phyloP scores from a whole-genome alignment of 2,888 invertebrate genomes.

The Idaea dimidiata region DNA sequence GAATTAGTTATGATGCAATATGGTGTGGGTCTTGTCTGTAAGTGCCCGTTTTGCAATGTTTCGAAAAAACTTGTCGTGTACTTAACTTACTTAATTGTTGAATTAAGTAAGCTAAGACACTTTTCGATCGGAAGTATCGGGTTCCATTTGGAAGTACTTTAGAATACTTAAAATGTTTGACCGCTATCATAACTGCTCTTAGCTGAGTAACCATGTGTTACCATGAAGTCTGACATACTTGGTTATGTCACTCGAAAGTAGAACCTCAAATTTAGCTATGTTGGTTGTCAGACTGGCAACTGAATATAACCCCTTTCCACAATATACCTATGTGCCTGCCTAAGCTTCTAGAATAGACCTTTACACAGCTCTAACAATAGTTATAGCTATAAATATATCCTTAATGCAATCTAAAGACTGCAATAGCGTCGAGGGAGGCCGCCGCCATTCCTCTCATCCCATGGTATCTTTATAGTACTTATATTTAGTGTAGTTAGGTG shows the following conservation, averaged over 20 bases:
- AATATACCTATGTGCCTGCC: too few species aligned
- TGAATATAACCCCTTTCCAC: too few species aligned
- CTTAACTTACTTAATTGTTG: too few species aligned
- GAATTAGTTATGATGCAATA: constrained; percentile 41
- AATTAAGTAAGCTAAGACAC: too few species aligned
- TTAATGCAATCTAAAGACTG: constrained; percentile 35
- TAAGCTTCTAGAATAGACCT: not conserved
- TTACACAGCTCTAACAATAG: not conserved
- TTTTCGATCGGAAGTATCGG: not conserved
- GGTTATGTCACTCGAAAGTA: not conserved
- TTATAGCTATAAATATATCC: constrained; percentile 6
- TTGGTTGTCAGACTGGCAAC: too few species aligned
- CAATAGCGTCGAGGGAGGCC: constrained; percentile 39
- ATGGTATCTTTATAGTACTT: not conserved
- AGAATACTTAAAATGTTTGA: not conserved
- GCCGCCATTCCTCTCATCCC: constrained; percentile 23
- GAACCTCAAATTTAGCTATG: too few species aligned
- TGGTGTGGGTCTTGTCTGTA: not conserved
- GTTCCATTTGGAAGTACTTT: not conserved
- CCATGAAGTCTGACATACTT: not conserved
- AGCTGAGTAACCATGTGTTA: too few species aligned
- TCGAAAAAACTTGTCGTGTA: not conserved
- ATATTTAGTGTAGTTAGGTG: not conserved
- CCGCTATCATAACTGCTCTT: not conserved
- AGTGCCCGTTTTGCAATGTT: not conserved